These are phyloP conservation scores for Ctenoplectra terminalis DNA, from an alignment of 1,140 invertebrate genomes.

Conservation along the genomic window DNA sequence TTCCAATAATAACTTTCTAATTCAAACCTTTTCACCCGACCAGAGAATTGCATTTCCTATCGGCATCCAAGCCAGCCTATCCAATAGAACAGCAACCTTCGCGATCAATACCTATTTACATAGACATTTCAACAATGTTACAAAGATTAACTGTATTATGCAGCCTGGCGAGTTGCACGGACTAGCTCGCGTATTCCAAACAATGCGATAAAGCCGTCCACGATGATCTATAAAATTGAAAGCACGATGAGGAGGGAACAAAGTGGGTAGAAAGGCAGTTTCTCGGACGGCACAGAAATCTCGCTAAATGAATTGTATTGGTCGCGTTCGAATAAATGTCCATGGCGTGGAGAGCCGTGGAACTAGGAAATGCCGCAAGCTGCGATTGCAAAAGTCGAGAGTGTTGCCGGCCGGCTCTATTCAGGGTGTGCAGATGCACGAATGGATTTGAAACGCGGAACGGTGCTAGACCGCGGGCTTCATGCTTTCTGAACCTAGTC, in stretches of 20 bases:
- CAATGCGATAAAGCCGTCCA: conserved; percentile 12
- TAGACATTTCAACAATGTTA: neutral
- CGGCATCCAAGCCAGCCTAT: neutral
- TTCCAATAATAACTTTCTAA: conserved; percentile 6
- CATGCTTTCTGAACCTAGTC: conserved; percentile 53
- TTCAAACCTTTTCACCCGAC: neutral
- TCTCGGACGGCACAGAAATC: conserved; percentile 5
- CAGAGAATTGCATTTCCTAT: neutral
- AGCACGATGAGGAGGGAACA: neutral
- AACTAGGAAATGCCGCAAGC: conserved; percentile 63
- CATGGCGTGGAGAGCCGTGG: neutral
- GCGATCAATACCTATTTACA: conserved; percentile 12
- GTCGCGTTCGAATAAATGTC: conserved; percentile 50
- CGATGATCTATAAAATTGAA: conserved; percentile 15
- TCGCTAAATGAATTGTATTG: conserved; percentile 36
- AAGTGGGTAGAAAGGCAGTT: neutral
- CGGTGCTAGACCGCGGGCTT: conserved; percentile 14
- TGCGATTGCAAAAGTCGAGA: conserved; percentile 58
- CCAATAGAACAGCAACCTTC: neutral
- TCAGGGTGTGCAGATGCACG: conserved; percentile 63
- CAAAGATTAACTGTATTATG: conserved; percentile 21
- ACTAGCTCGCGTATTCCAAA: neutral
- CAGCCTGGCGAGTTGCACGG: too few species aligned
- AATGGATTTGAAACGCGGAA: conserved; percentile 62
- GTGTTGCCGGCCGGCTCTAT: conserved; percentile 31